These are phyloP conservation scores for Ditula angustiorana DNA, from an alignment of 2,888 invertebrate species.

Conservation along the genomic window DNA sequence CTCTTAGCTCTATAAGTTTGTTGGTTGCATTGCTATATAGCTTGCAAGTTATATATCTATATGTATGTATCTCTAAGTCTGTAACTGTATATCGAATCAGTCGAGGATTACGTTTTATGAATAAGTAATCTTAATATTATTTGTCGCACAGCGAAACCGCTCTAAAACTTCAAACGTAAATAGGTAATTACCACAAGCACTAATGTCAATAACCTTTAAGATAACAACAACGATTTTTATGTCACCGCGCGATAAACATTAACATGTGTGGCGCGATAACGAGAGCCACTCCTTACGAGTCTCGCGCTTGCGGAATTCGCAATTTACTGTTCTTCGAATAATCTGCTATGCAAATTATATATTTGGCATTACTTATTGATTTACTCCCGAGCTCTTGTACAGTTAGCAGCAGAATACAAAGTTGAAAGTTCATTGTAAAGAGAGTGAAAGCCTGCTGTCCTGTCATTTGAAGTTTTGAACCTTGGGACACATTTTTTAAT, in stretches of 20 bases:
- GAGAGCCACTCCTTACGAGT: slow-evolving; percentile 13
- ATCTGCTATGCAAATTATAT: not conserved
- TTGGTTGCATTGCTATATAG: too few relatives aligned
- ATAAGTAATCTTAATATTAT: too few relatives aligned
- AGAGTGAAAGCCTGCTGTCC: too few relatives aligned
- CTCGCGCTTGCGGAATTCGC: slow-evolving; percentile 8
- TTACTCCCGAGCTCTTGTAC: too few relatives aligned
- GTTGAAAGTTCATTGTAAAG: too few relatives aligned
- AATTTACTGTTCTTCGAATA: slow-evolving; percentile 1
- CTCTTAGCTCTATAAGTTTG: too few relatives aligned
- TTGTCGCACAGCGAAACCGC: not conserved
- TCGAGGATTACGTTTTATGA: not conserved
- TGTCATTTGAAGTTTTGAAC: too few relatives aligned
- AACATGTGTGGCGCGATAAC: slow-evolving; percentile 27
- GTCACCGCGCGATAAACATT: slow-evolving; percentile 26
- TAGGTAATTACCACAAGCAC: slow-evolving; percentile 12
- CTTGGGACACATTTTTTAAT: too few relatives aligned
- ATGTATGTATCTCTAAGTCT: not conserved
- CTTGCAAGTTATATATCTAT: too few relatives aligned
- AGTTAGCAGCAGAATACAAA: too few relatives aligned
- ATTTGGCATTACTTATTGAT: too few relatives aligned
- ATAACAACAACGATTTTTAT: slow-evolving; percentile 34
- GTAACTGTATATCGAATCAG: not conserved
- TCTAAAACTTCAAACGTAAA: slow-evolving; percentile 6
- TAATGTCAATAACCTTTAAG: slow-evolving; percentile 32